These are phyloP conservation scores for Delichon dasypus DNA, from an alignment of 2,797 vertebrate species.

Conservation along the genomic window DNA sequence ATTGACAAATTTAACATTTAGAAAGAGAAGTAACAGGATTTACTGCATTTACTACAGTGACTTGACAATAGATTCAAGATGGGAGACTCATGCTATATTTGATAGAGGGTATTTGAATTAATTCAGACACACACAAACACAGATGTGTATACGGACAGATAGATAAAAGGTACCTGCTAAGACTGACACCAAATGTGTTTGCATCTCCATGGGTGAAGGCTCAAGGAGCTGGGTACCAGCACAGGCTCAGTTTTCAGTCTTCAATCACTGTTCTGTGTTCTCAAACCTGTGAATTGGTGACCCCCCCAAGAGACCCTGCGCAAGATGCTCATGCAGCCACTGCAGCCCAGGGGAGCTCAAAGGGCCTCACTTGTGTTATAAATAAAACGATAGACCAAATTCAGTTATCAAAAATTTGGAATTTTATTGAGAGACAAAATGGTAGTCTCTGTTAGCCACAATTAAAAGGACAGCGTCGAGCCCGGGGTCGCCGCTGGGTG, in stretches of 20 bases:
- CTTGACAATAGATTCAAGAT: not conserved
- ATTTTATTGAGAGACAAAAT: no score
- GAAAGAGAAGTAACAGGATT: not conserved
- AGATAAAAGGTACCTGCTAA: not conserved
- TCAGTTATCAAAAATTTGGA: no score
- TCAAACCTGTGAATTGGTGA: not conserved
- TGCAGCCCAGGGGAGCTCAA: not conserved
- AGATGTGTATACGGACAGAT: not conserved
- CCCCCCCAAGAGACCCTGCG: not conserved
- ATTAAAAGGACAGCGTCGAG: no score
- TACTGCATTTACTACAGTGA: not conserved
- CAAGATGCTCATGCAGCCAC: not conserved
- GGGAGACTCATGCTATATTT: not conserved
- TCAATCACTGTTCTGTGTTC: not conserved
- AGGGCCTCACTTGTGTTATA: no score
- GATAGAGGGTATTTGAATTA: not conserved
- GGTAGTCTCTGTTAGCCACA: no score
- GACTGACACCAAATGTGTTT: not conserved
- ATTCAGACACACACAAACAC: not conserved
- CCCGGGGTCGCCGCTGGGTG: no score
- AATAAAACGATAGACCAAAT: no score
- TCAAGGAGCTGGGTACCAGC: not conserved
- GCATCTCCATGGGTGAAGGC: not conserved
- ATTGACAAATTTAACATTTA: not conserved
- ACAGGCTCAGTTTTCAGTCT: not conserved